phyloP scores from a whole-genome alignment of 2,888 invertebrate species.

The Pollenia labialis region DNA sequence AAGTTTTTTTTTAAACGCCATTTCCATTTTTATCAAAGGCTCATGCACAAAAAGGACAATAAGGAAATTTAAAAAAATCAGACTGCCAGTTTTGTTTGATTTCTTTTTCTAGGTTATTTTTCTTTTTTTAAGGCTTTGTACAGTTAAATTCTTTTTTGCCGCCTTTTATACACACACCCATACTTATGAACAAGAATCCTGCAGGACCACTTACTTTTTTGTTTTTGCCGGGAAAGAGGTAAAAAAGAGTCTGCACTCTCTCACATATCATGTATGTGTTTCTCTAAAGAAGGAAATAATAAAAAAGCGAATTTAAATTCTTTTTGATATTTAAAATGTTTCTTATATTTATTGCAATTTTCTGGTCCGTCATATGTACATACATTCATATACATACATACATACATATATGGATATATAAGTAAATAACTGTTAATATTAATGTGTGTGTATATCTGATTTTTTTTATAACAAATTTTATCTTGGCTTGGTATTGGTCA shows the following conservation, averaged over 20 bases:
- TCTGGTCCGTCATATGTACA: conserved; percentile 13
- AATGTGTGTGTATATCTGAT: background rate
- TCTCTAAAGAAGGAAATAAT: conserved; percentile 2
- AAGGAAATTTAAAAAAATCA: conserved; percentile 25
- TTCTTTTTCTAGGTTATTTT: conserved; percentile 62
- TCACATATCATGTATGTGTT: background rate
- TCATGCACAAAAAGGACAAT: background rate
- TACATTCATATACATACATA: background rate
- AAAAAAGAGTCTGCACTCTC: no score
- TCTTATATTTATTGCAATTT: conserved; percentile 62
- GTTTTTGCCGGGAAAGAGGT: background rate
- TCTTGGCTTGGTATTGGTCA: conserved; percentile 64
- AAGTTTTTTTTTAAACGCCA: conserved; percentile 12
- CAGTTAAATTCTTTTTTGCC: conserved; percentile 10
- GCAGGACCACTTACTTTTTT: conserved; percentile 47
- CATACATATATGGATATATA: background rate
- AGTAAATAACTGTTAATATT: background rate
- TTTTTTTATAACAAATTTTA: conserved; percentile 17
- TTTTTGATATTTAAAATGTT: conserved; percentile 55
- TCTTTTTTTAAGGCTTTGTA: conserved; percentile 2
- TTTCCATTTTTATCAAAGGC: conserved; percentile 37
- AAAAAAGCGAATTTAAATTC: conserved; percentile 72
- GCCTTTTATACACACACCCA: conserved; percentile 32
- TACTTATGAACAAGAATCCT: background rate
- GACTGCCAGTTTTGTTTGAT: conserved; percentile 51